Evolutionary conservation across 30 jellyfish, hydroid and myxozoan species (phyloP), one percentile per base, ranked within the genome.

Genomic region (Sanderia malayensis): DNA sequence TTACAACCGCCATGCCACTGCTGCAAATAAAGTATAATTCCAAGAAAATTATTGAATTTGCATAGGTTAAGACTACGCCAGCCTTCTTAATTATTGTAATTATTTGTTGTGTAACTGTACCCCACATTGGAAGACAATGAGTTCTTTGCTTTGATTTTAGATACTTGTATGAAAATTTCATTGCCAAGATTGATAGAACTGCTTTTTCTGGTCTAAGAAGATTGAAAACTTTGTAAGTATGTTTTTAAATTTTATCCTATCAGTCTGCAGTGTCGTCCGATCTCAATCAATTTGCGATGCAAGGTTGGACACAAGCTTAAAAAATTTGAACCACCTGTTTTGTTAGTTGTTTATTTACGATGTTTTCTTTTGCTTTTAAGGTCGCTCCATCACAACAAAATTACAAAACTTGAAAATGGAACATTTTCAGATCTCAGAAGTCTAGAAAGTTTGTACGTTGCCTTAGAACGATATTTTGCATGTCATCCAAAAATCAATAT

Each of bases 191-290:
- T 76, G 90, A 90, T 67, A 77, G 71, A 67, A 87, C 86, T 49
- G 97, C 97, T 0, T 90, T 90, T 70, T 62, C 58, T 24, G 96
- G 97, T 22, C 84, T 90, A n/a, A 81, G 94, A 44, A 69, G 94
- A 46, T 88, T 90, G 60, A 69, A 52, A 65, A 85, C 80, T 18
- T 58, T 90, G 97, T 90, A 83, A 52, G 97, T 61, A 30, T 9
- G 11, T n/a, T n/a, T n/a, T n/a, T n/a, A n/a, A n/a, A n/a, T n/a
- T n/a, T n/a, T n/a, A n/a, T n/a, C n/a, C n/a, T n/a, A n/a, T n/a
- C n/a, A n/a, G n/a, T n/a, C n/a, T n/a, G n/a, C n/a, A n/a, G n/a
- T n/a, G n/a, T n/a, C n/a, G n/a, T n/a, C n/a, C n/a, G n/a, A n/a
- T 25, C 3, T 59, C 15, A 7, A 18, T 24, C 1, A 31, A 13